Conservation (phyloP, 2,888 invertebrate species). For the Pharmacophagus antenor region DNA sequence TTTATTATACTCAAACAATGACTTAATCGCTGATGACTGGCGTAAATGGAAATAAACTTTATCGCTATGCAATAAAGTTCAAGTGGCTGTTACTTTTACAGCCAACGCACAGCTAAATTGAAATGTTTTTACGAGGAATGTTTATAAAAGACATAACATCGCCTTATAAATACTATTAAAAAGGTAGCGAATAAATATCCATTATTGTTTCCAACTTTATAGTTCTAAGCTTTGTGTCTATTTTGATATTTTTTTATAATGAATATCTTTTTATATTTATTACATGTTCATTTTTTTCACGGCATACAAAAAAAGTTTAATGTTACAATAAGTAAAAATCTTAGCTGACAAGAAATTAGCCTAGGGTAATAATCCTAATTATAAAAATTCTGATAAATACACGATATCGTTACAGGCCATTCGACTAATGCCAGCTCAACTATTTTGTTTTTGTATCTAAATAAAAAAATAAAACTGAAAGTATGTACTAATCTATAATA, state of each 20-base stretch:
- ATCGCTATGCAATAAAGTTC: constrained; percentile 48
- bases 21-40: constrained; percentile 38
- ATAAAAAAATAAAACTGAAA: too few relatives aligned
- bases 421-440: too few relatives aligned
- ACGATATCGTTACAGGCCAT: too few relatives aligned
- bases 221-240: background rate
- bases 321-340: too few relatives aligned
- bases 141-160: constrained; percentile 16
- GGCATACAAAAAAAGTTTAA: too few relatives aligned
- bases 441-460: too few relatives aligned
- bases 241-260: background rate
- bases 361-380: too few relatives aligned
- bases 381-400: too few relatives aligned
- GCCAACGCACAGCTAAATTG: constrained; percentile 40
- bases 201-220: background rate
- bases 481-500: too few relatives aligned
- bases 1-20: constrained; percentile 46
- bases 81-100: constrained; percentile 55
- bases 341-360: too few relatives aligned
- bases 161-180: constrained; percentile 3
- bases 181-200: constrained; percentile 6
- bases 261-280: background rate
- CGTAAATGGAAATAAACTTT: constrained; percentile 54
- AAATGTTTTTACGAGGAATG: constrained; percentile 32
- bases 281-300: too few relatives aligned